Base-by-base conservation (phyloP, 2,888 invertebrate genomes). In the Sturmia bella region DNA sequence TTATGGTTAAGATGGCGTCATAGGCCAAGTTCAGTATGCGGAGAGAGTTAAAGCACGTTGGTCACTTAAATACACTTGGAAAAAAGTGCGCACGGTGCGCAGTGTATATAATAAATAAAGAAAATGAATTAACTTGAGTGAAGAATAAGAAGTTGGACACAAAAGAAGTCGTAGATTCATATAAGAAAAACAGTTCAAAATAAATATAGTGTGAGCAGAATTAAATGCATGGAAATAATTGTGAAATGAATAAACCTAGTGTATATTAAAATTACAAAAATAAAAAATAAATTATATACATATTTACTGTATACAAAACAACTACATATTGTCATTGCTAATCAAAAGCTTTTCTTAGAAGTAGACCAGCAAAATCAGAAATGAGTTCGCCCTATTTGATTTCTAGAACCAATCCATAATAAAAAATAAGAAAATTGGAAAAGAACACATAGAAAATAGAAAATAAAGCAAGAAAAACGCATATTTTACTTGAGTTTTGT, bases 1-100 rank as follows among this genome's bases (percentile, higher is more conserved):
- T 84, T 72, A 84, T 84, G 87, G 84, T 87, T 88, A 91, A 91
- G 87, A 91, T 90, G 91, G 91, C 90, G 90, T 87, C 90, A 87
- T 86, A 86, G 88, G 87, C 88, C 87, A 87, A 84, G 85, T 86
- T 89, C 87, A 89, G 91, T 89, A 89, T 88, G 87, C 87, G 86
- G 86, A 87, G 89, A 89, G 90, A 88, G 90, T 89, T 87, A 84
- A 87, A 86, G 86, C 86, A 87, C 87, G 85, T 84, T 84, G 84
- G 85, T 86, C 82, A 82, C 59, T 70, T 66, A 24, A 59, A 66
- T 48, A 68, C 37, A 59, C 45, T 54, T 59, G 32, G 59, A 15
- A 48, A 56, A 78, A 85, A 85, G 86, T 87, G 89, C 89, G 88
- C 88, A 87, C 88, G 87, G 87, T 78, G 78, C 87, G 87, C 87